A percentile compares a stretch with the other conserved stretches of the same genome.
Evolutionary conservation across 35 echinoderm and acorn worm species (phyloP).

Genomic region (Heliocidaris tuberculata): DNA sequence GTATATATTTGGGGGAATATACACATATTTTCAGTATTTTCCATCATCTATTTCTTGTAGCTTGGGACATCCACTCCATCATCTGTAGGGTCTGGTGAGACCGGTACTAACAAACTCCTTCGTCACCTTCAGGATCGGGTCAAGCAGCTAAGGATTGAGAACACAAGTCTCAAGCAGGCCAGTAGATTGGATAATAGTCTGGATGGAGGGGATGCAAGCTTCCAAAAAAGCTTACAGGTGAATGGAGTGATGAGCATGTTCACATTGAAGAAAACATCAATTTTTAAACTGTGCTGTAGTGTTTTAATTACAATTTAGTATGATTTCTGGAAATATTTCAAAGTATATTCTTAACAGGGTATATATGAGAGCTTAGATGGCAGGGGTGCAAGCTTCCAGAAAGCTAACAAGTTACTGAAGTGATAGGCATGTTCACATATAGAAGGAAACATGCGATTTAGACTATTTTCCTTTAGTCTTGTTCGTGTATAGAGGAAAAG

Average conservation of each 20-base stretch:
- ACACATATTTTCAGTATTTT: background rate
- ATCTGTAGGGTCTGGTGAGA: slow-evolving; percentile 53
- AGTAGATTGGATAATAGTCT: slow-evolving; percentile 23
- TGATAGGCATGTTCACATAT: too few species aligned
- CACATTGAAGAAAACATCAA: background rate
- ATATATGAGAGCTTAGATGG: too few species aligned
- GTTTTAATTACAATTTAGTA: too few species aligned
- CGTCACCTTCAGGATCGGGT: slow-evolving; percentile 88
- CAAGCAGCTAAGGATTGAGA: slow-evolving; percentile 82
- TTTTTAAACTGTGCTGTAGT: too few species aligned
- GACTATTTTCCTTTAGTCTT: too few species aligned
- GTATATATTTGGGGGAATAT: background rate
- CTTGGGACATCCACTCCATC: slow-evolving; percentile 17
- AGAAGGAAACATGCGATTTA: too few species aligned
- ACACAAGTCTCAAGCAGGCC: slow-evolving; percentile 64
- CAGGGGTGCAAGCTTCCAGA: too few species aligned
- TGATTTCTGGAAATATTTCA: too few species aligned
- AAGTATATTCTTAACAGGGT: too few species aligned
- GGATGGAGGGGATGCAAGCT: background rate
- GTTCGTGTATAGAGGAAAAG: too few species aligned
- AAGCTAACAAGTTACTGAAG: too few species aligned
- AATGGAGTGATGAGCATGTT: background rate
- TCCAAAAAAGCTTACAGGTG: slow-evolving; percentile 29
- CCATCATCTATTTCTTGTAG: background rate
- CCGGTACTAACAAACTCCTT: slow-evolving; percentile 68